Evolutionary conservation across 2,888 invertebrate species (phyloP), one percentile per base, ranked within the genome.

Genomic region (Linnaemya vulpina): DNA sequence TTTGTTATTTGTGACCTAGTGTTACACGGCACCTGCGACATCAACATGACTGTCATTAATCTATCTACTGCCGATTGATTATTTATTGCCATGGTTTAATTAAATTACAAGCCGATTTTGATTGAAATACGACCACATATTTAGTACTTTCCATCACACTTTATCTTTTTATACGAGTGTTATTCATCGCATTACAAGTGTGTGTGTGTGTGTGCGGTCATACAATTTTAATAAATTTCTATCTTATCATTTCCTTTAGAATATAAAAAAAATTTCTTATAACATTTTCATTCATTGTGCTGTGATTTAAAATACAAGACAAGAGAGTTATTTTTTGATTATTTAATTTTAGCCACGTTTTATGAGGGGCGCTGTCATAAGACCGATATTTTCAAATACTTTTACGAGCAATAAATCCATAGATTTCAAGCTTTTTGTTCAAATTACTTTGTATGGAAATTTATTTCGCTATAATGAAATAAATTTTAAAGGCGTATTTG

Each of bases 331-430:
- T 40, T 40, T 53, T 5, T 25, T 22, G 20, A 53, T 53, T 13
- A 13, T 53, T 53, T 53, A 53, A 53, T 53, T 13, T 58, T 17
- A 67, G 25, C 22, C 43, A 53, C 17, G 9, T 49, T 68, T 68
- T 60, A 77, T 68, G 58, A 46, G 20, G 20, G 20, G 20, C 8
- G 58, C 38, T 51, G 40, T 77, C 60, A 77, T 60, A 70, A 60
- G 77, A 77, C 46, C 25, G 25, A 15, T 51, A 60, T 68, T 68
- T 68, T 40, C 30, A 55, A 40, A 35, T 38, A 60, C 5, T 38
- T 43, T 60, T 17, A 4, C 13, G 13, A 30, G 7, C 53, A 53
- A 20, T 65, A 65, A 75, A 65, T 67, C n/a, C 0, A 13, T 35
- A 1, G 60, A 13, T 15, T 55, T 74, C 3, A 60, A 49, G 7